Evolutionary conservation across 2,888 invertebrate genomes (phyloP).

Genomic region (Tetragnatha montana): DNA sequence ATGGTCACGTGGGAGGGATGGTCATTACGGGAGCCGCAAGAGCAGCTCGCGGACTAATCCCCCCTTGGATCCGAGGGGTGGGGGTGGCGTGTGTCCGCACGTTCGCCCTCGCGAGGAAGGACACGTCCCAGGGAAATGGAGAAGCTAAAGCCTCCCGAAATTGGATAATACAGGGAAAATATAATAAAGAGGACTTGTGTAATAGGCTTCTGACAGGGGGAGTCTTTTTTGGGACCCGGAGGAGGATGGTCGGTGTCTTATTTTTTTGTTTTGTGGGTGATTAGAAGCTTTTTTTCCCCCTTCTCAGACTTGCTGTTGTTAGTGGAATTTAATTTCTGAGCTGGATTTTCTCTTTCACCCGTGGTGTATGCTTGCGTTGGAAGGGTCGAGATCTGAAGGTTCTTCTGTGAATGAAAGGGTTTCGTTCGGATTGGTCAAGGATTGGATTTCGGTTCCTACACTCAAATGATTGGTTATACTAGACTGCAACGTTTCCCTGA

Average conservation of each 20-base stretch:
- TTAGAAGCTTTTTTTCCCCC: slow-evolving; percentile 7
- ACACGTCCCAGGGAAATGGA: slow-evolving; percentile 70
- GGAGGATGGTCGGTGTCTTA: slow-evolving; percentile 25
- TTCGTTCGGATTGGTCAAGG: no score
- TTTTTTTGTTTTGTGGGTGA: slow-evolving; percentile 16
- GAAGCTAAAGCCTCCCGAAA: slow-evolving; percentile 70
- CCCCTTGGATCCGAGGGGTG: slow-evolving; percentile 29
- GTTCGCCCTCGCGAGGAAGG: slow-evolving; percentile 59
- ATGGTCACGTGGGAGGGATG: slow-evolving; percentile 66
- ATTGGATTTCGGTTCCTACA: no score
- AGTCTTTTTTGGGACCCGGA: slow-evolving; percentile 25
- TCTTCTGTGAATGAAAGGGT: no score
- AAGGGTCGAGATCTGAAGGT: no score
- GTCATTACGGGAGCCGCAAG: slow-evolving; percentile 65
- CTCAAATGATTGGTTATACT: no score
- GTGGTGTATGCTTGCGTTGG: no score
- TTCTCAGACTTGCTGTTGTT: slow-evolving; percentile 12
- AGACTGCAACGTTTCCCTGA: no score
- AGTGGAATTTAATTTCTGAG: slow-evolving; percentile 41
- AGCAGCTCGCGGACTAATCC: slow-evolving; percentile 63
- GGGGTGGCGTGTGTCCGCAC: slow-evolving; percentile 52
- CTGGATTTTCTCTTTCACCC: no score
- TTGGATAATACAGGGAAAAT: slow-evolving; percentile 71
- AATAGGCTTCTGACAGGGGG: slow-evolving; percentile 70
- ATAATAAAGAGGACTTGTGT: slow-evolving; percentile 69